Evolutionary conservation across 2,888 invertebrate species (phyloP).

Genomic region (Rhamnusium bicolor): DNA sequence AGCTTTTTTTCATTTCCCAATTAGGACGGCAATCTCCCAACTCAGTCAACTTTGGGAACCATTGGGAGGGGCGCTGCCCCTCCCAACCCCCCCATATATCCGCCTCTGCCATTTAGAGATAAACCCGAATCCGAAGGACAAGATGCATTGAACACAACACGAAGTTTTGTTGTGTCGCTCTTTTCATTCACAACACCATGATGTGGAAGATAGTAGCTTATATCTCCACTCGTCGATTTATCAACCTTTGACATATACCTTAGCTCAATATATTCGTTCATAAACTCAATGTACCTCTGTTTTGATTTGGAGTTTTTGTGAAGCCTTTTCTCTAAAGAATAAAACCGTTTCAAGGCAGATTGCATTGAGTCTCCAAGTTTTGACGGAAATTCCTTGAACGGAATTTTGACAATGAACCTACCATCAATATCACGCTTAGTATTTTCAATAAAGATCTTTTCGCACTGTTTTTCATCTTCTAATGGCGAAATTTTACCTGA

Average conservation of each 20-base stretch:
- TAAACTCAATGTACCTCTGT: background rate
- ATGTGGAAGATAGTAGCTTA: background rate
- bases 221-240: no score
- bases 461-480: background rate
- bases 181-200: background rate
- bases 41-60: no score
- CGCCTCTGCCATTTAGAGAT: background rate
- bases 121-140: background rate
- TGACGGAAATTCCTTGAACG: background rate
- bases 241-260: no score
- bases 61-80: no score
- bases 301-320: background rate
- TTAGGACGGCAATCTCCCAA: no score
- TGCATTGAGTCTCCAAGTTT: background rate
- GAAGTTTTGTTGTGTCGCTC: background rate
- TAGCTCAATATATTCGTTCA: slow-evolving; percentile 1
- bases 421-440: background rate
- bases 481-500: background rate
- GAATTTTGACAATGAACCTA: background rate
- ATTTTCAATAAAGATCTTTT: background rate
- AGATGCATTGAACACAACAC: slow-evolving; percentile 1
- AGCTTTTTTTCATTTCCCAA: no score
- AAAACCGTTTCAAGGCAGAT: background rate
- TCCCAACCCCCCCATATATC: no score
- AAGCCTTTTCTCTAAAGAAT: background rate